Conservation (phyloP, 1,140 invertebrate genomes). For the Eufriesea mexicana region DNA sequence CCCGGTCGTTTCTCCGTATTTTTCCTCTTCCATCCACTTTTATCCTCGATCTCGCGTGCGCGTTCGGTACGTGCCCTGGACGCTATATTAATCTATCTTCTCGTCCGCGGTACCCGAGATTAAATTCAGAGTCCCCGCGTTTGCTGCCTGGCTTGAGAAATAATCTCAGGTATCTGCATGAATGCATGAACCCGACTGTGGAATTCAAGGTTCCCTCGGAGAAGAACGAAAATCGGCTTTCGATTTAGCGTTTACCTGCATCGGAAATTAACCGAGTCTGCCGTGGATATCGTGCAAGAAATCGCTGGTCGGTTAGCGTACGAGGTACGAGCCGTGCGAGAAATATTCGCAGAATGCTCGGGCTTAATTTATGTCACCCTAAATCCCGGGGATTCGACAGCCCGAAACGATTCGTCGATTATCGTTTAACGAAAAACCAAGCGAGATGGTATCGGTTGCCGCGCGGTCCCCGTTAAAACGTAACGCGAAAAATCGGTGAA, state of each 20-base stretch:
- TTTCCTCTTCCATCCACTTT: slow-evolving; percentile 27
- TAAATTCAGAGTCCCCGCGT: slow-evolving; percentile 4
- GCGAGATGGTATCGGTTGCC: neutral
- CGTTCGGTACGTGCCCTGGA: slow-evolving; percentile 3
- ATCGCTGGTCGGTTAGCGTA: too few species aligned
- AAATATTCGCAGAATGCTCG: too few species aligned
- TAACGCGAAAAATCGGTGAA: slow-evolving; percentile 2
- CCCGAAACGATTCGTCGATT: neutral
- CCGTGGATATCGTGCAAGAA: too few species aligned
- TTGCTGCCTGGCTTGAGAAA: neutral
- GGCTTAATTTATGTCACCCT: too few species aligned
- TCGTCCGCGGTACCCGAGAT: slow-evolving; percentile 4
- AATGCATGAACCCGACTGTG: neutral
- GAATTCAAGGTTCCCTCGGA: neutral
- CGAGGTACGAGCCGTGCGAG: too few species aligned
- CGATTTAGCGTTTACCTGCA: neutral
- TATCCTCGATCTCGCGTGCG: slow-evolving; percentile 46
- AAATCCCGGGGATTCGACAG: neutral
- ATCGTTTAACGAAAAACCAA: slow-evolving; percentile 27
- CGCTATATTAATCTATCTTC: slow-evolving; percentile 45
- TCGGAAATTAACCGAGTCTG: too few species aligned
- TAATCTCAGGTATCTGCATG: slow-evolving; percentile 3
- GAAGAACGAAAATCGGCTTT: neutral
- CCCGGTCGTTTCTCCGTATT: neutral
- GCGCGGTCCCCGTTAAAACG: neutral